Conservation (phyloP, 37 sponge, comb jelly and placozoan species). For the Chondrilla cf. caribensis region DNA sequence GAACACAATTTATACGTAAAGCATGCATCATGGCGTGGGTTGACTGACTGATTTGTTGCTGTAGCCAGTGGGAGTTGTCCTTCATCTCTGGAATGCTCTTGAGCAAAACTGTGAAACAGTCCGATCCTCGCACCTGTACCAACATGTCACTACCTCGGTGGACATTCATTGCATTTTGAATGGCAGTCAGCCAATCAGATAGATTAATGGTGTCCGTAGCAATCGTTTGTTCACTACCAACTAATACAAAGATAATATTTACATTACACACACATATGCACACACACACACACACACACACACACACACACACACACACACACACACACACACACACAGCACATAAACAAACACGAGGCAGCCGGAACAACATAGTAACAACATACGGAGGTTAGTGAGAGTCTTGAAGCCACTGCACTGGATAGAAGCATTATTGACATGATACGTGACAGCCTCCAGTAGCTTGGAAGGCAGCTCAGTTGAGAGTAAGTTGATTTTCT, state of each 20-base stretch:
- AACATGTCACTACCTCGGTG: background rate
- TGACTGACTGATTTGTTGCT: no score
- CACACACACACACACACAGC: background rate
- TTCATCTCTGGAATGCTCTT: background rate
- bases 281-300: conserved; percentile 11
- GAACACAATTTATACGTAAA: no score
- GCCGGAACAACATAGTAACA: conserved; percentile 10
- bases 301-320: background rate
- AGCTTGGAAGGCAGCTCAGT: background rate
- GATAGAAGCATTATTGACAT: background rate
- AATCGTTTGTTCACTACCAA: background rate
- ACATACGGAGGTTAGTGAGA: background rate
- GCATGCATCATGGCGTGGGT: no score
- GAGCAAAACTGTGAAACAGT: background rate
- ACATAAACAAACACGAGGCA: background rate
- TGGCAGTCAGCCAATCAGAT: background rate
- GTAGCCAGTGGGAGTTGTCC: background rate
- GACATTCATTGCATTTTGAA: background rate
- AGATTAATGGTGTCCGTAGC: no score
- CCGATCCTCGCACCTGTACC: background rate
- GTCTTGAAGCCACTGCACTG: background rate
- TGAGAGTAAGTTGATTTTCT: background rate
- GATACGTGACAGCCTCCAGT: background rate
- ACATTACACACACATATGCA: background rate
- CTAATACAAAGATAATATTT: background rate